These are phyloP conservation scores for Tetrax tetrax DNA, from an alignment of 2,113 vertebrate species.

Conservation along the genomic window DNA sequence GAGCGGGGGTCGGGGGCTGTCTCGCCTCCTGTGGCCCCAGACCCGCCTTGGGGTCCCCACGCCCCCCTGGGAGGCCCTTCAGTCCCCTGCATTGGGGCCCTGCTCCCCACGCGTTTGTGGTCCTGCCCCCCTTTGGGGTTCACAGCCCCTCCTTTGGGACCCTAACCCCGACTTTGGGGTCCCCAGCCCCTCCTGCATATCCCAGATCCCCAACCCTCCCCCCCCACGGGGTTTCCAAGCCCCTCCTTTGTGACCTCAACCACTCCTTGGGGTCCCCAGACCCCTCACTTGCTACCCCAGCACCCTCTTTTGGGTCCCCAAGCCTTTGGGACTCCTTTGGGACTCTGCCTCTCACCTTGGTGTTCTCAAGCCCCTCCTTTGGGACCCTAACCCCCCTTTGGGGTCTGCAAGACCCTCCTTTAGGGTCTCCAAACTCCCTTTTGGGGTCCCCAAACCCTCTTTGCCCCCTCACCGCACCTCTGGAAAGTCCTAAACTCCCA, in stretches of 20 bases:
- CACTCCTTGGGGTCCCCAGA: background rate
- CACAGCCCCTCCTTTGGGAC: fast-evolving
- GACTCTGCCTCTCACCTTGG: background rate
- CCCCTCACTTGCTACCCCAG: too few species aligned
- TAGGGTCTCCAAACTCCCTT: background rate
- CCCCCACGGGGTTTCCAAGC: background rate
- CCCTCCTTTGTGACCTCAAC: too few species aligned
- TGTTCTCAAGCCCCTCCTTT: background rate
- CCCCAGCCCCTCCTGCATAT: fast-evolving
- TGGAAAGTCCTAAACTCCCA: background rate
- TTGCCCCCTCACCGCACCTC: fast-evolving
- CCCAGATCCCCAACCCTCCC: fast-evolving
- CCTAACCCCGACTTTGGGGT: too few species aligned
- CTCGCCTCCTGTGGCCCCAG: background rate
- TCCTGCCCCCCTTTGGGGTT: fast-evolving
- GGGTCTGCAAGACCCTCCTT: background rate
- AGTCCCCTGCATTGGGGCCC: too few species aligned
- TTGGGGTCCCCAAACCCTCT: background rate
- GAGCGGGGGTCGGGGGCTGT: background rate
- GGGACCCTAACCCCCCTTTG: background rate
- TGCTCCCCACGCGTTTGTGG: too few species aligned
- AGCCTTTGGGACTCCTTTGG: background rate
- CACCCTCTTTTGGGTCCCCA: too few species aligned
- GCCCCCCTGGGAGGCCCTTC: too few species aligned
- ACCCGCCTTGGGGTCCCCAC: too few species aligned